Evolutionary conservation across 1,140 invertebrate species (phyloP), one percentile per base, ranked within the genome.

Genomic region (Sitophilus oryzae): DNA sequence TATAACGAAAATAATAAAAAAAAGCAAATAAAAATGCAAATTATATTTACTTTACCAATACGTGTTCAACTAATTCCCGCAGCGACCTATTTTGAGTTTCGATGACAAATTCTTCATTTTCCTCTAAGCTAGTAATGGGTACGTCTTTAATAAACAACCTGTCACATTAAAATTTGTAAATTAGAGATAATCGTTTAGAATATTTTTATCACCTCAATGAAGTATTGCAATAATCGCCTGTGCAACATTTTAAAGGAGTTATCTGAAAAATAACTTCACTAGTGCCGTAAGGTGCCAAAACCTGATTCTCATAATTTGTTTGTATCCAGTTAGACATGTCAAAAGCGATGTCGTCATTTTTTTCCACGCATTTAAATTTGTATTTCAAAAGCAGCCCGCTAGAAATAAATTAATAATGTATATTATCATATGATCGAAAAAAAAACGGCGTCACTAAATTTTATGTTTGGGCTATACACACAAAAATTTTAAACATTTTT

Each of bases 81-180:
- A 55, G n/a, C 8, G 20, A n/a, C 34, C 15, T 40, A 8, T 35
- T 36, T 19, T 47, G 37, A 6, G 36, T 55, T 1, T 9, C 18
- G 2, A 61, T 30, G 6, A 47, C 6, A 57, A 63, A 61, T 14
- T 40, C 21, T 37, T 61, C 52, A n/a, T 52, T 35, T 43, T 56
- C 51, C 25, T 41, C 37, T 10, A 63, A 16, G 25, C 61, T 52
- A 9, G 48, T 43, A 18, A 61, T 38, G 14, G 63, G 61, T 14
- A 65, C 34, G 38, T 65, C 53, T 38, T 40, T 36, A 16, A 63
- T 51, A 34, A 59, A 59, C 5, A 65, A 53, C 30, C 63, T 65
- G 42, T 37, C 53, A 46, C 37, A 23, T 42, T n/a, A 15, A 35
- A n/a, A n/a, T 1, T 22, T 18, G 2, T 20, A 6, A 25, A 35